phyloP scores from a whole-genome alignment of 2,113 vertebrate genomes.

The Corythaeola cristata region DNA sequence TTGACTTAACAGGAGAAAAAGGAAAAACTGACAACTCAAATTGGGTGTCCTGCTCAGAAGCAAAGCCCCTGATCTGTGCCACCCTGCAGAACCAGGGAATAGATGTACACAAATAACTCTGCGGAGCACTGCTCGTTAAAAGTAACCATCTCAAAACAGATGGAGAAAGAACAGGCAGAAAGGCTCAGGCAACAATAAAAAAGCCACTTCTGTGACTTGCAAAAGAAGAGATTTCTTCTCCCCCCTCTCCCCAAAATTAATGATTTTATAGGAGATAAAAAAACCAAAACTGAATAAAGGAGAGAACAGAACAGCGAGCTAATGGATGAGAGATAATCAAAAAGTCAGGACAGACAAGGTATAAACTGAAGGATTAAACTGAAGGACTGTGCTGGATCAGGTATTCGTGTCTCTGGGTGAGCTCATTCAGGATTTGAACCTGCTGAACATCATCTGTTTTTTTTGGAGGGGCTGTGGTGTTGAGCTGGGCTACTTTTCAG shows the following conservation, averaged over 20 bases:
- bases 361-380: neutral
- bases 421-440: neutral
- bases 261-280: neutral
- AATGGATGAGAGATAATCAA: neutral
- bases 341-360: neutral
- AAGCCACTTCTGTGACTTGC: neutral
- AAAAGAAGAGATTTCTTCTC: neutral
- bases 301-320: neutral
- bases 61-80: conserved; percentile 18
- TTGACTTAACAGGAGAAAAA: neutral
- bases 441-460: accelerated
- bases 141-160: neutral
- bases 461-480: neutral
- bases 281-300: neutral
- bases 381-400: neutral
- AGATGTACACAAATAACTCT: neutral
- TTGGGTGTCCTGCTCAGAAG: conserved; percentile 5
- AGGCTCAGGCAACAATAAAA: neutral
- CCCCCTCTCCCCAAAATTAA: neutral
- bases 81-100: neutral
- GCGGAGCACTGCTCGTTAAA: accelerated
- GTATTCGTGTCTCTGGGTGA: neutral
- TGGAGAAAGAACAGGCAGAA: neutral
- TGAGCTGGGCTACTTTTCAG: neutral
- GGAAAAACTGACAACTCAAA: neutral